A percentile compares a stretch with the other conserved stretches of the same genome.
Conservation (phyloP, 1,140 invertebrate species). For the Anoplolepis gracilipes region DNA sequence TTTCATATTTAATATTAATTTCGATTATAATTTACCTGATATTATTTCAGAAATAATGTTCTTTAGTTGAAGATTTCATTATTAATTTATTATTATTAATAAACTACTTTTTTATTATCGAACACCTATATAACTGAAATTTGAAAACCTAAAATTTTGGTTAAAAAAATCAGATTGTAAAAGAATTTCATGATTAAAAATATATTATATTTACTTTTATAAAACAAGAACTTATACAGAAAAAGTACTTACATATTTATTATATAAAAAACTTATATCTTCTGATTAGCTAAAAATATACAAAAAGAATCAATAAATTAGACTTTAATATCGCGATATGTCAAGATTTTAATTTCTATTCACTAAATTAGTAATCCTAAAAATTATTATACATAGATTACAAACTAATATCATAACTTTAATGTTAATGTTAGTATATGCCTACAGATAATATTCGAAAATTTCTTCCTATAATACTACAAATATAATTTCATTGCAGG, state of each 20-base stretch:
- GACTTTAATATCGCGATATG: neutral
- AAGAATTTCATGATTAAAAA: neutral
- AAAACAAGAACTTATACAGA: too few species aligned
- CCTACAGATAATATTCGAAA: neutral
- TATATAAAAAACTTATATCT: too few species aligned
- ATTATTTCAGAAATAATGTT: too few species aligned
- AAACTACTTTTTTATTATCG: neutral
- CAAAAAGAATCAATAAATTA: neutral
- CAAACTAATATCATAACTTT: neutral
- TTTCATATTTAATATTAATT: constrained; percentile 1
- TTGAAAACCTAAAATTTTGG: neutral
- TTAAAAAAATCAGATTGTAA: neutral
- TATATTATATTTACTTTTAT: neutral
- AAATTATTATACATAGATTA: neutral
- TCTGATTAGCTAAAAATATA: too few species aligned
- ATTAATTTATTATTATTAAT: too few species aligned
- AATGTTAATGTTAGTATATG: neutral
- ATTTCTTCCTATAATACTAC: neutral
- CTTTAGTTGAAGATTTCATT: neutral
- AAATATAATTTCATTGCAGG: neutral
- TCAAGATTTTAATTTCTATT: neutral
- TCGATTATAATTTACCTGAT: constrained; percentile 6
- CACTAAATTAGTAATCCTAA: neutral
- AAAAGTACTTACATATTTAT: too few species aligned
- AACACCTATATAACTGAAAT: neutral